phyloP scores from a whole-genome alignment of 2,113 vertebrate species.

The Chauna torquata region DNA sequence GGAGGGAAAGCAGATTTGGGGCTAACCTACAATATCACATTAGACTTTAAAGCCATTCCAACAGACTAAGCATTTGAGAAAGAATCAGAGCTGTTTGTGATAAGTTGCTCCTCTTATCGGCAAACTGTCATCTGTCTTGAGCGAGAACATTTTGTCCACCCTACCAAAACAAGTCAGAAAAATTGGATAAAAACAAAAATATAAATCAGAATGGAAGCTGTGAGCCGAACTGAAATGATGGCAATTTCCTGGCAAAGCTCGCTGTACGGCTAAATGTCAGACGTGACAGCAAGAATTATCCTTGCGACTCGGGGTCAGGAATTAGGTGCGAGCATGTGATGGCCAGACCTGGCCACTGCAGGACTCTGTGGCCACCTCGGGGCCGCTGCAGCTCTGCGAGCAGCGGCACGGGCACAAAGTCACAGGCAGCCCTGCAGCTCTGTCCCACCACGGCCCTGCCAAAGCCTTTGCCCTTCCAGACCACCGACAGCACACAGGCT shows the following conservation, averaged over 20 bases:
- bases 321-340: neutral
- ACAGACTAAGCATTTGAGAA: slow-evolving; percentile 62
- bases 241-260: slow-evolving; percentile 63
- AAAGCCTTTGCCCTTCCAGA: neutral
- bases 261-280: slow-evolving; percentile 64
- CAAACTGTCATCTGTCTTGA: slow-evolving; percentile 66
- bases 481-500: neutral
- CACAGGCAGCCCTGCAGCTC: neutral
- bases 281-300: slow-evolving; percentile 64
- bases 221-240: slow-evolving; percentile 56
- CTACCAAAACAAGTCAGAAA: slow-evolving; percentile 68
- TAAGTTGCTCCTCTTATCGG: slow-evolving; percentile 67
- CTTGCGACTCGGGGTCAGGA: slow-evolving; percentile 22
- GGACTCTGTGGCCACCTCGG: neutral
- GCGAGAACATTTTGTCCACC: slow-evolving; percentile 65
- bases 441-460: accelerated
- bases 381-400: neutral
- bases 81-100: slow-evolving; percentile 44
- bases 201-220: slow-evolving; percentile 66
- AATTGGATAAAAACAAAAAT: slow-evolving; percentile 66
- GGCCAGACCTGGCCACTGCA: neutral
- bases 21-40: slow-evolving; percentile 61
- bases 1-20: slow-evolving; percentile 41
- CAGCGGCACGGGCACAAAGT: too few species aligned
- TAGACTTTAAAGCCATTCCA: slow-evolving; percentile 66